A percentile compares a stretch with the other conserved stretches of the same genome.
phyloP scores from a whole-genome alignment of 2,797 vertebrate genomes.

The Liparis tanakae region DNA sequence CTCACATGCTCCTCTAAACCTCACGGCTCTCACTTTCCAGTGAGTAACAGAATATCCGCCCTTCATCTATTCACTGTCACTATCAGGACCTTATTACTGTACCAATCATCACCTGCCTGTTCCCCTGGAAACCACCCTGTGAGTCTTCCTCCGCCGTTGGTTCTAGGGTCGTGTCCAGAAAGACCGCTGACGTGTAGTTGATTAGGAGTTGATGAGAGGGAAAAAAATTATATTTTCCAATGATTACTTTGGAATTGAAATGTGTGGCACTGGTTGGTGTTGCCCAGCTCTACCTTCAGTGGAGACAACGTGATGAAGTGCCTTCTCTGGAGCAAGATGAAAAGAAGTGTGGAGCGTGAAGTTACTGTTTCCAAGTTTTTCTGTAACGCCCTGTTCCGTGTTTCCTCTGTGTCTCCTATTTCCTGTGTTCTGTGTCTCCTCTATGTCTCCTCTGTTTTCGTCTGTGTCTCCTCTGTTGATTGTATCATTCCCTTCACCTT shows the following conservation, averaged over 20 bases:
- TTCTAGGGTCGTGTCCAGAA: not conserved
- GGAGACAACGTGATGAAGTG: not conserved
- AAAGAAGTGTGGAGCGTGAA: not conserved
- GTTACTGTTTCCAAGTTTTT: not conserved
- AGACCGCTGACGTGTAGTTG: not conserved
- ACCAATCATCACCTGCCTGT: constrained; percentile 48
- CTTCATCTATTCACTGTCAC: constrained; percentile 16
- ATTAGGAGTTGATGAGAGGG: not conserved
- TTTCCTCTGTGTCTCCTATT: too few relatives aligned
- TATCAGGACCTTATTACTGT: constrained; percentile 53
- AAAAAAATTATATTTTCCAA: not conserved
- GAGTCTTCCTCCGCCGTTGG: not conserved
- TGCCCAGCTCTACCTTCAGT: not conserved
- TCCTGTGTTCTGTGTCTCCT: too few relatives aligned
- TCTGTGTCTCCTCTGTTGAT: too few relatives aligned
- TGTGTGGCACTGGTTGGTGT: not conserved
- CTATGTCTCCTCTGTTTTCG: too few relatives aligned
- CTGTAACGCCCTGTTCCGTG: too few relatives aligned
- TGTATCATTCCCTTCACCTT: too few relatives aligned
- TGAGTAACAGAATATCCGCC: too few relatives aligned
- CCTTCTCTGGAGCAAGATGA: not conserved
- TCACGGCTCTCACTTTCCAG: too few relatives aligned
- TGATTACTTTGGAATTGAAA: not conserved
- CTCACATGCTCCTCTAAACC: constrained; percentile 20
- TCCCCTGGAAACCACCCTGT: constrained; percentile 55